A percentile compares a stretch with the other conserved stretches of the same genome.
phyloP scores from a whole-genome alignment of 1,140 invertebrate genomes.

The Drosophila funebris region DNA sequence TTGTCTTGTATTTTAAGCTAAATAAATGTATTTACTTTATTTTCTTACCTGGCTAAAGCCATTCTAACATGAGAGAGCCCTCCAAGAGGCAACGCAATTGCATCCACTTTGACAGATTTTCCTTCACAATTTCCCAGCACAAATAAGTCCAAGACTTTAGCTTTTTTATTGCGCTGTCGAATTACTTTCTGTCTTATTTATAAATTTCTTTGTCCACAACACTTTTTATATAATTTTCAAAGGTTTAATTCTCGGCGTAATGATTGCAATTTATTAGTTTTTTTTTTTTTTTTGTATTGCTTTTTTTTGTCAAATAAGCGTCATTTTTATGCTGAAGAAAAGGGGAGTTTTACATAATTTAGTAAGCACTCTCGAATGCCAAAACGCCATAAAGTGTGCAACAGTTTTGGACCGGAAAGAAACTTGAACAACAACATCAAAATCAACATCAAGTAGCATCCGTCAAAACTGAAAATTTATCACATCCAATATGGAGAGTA shows the following conservation, averaged over 20 bases:
- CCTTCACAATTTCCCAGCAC: constrained; percentile 28
- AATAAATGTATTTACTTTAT: background rate
- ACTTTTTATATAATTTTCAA: background rate
- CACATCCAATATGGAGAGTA: constrained; percentile 57
- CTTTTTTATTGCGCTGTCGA: constrained; percentile 13
- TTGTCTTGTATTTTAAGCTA: background rate
- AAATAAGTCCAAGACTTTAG: constrained; percentile 36
- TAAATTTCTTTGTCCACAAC: background rate
- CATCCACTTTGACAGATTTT: constrained; percentile 85
- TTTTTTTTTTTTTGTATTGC: background rate
- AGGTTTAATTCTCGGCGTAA: constrained; percentile 7
- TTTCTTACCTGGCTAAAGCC: constrained; percentile 86
- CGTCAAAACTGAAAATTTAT: constrained; percentile 53
- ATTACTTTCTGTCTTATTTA: background rate
- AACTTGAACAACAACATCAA: background rate
- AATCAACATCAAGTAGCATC: background rate
- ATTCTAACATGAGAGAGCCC: constrained; percentile 87
- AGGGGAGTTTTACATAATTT: background rate
- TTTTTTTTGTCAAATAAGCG: constrained; percentile 33
- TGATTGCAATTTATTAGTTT: background rate
- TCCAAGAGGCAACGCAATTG: constrained; percentile 85
- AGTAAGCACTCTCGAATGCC: background rate
- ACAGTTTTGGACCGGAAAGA: constrained; percentile 5
- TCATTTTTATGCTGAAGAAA: constrained; percentile 43
- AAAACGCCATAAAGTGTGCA: constrained; percentile 21